Evolutionary conservation across 1,140 invertebrate genomes (phyloP).

Genomic region (Leptinotarsa defecta): DNA sequence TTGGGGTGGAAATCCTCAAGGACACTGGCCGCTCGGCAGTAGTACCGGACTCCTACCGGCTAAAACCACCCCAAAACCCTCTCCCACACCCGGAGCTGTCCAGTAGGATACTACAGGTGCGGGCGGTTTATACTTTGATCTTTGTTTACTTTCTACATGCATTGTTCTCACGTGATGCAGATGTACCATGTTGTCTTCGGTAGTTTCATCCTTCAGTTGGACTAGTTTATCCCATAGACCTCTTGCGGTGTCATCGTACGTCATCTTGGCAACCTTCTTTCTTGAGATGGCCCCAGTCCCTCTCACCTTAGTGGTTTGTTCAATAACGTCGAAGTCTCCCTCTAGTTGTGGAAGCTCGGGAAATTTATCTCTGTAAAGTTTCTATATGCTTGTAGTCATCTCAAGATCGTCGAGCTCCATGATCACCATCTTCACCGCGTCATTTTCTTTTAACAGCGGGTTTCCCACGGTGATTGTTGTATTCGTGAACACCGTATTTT

Average conservation of each 20-base stretch:
- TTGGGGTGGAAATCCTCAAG: no score
- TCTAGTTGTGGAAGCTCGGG: slow-evolving; percentile 3
- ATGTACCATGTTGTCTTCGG: not conserved
- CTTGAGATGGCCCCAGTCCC: not conserved
- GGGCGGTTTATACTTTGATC: no score
- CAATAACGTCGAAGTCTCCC: slow-evolving; percentile 14
- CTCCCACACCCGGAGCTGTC: no score
- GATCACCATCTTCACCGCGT: slow-evolving; percentile 23
- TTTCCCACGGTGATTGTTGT: slow-evolving; percentile 14
- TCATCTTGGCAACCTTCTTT: slow-evolving; percentile 7
- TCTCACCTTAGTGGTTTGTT: slow-evolving; percentile 18
- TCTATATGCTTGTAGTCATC: slow-evolving; percentile 22
- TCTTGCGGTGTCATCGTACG: not conserved
- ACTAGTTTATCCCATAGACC: not conserved
- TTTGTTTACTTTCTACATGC: no score
- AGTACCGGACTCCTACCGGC: no score
- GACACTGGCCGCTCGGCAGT: no score
- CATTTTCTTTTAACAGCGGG: slow-evolving; percentile 6
- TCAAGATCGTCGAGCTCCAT: slow-evolving; percentile 15
- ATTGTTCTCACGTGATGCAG: no score
- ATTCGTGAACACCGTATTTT: slow-evolving; percentile 11
- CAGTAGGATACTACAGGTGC: no score
- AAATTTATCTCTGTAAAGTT: slow-evolving; percentile 19
- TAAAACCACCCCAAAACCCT: no score
- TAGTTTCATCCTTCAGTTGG: not conserved